phyloP scores from a whole-genome alignment of 2,113 vertebrate genomes.

The Phalacrocorax aristotelis region DNA sequence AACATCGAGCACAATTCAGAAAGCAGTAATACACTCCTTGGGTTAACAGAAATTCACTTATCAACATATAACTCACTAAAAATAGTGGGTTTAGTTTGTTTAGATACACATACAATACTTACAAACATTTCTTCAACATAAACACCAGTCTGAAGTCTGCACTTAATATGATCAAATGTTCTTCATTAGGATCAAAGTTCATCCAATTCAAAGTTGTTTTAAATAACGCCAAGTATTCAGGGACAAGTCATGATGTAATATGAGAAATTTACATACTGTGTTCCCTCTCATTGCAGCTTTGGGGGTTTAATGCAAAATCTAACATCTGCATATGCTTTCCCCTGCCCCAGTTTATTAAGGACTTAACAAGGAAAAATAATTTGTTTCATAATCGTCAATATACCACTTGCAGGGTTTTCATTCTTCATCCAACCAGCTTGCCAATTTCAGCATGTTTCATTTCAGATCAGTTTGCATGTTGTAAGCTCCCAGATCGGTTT shows the following conservation, averaged over 20 bases:
- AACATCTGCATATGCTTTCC: not conserved
- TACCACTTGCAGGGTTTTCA: not conserved
- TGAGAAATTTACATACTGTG: not conserved
- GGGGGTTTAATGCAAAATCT: not conserved
- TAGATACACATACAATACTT: not conserved
- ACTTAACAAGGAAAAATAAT: not conserved
- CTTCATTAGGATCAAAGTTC: conserved; percentile 50
- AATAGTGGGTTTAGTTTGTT: not conserved
- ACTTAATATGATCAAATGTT: conserved; percentile 28
- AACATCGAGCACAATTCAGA: not conserved
- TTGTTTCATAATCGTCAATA: not conserved
- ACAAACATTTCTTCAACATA: not conserved
- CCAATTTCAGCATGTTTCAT: not conserved
- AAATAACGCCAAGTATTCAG: not conserved
- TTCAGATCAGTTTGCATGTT: not conserved
- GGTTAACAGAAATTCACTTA: not conserved
- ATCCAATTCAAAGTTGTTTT: conserved; percentile 11
- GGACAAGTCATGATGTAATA: conserved; percentile 16
- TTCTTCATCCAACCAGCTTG: not conserved
- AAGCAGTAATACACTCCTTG: not conserved
- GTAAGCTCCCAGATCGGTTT: not conserved
- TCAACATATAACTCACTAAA: not conserved
- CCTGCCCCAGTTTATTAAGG: not conserved
- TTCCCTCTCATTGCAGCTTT: not conserved
- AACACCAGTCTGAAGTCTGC: not conserved